Conservation (phyloP, 1,140 invertebrate genomes). For the Apolygus lucorum region DNA sequence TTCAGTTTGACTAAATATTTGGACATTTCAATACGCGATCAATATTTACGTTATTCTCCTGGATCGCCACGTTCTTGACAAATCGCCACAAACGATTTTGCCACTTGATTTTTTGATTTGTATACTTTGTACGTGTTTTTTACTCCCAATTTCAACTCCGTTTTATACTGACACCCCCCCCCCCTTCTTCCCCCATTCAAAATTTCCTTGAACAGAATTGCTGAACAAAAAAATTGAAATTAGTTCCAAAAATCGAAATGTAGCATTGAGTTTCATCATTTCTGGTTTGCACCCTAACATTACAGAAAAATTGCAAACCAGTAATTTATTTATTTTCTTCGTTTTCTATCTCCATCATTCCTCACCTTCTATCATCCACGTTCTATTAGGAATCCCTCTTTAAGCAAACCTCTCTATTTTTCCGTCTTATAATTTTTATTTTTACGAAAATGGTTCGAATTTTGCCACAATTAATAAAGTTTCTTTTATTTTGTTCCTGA, state of each 20-base stretch:
- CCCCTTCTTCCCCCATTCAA: not conserved
- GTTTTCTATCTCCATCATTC: not conserved
- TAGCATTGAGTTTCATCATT: not conserved
- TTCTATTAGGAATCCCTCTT: not conserved
- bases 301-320: slow-evolving; percentile 1
- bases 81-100: too few species aligned
- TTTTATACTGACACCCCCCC: not conserved
- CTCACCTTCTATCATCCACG: slow-evolving; percentile 2
- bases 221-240: not conserved
- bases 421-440: slow-evolving; percentile 6
- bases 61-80: too few species aligned
- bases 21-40: too few species aligned
- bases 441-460: slow-evolving; percentile 29
- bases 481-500: slow-evolving; percentile 12
- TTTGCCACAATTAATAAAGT: too few species aligned
- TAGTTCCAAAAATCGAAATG: not conserved
- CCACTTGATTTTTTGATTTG: too few species aligned
- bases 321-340: not conserved
- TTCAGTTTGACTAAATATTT: too few species aligned
- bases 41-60: too few species aligned
- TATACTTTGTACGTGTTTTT: too few species aligned
- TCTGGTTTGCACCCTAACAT: slow-evolving; percentile 10
- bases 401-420: slow-evolving; percentile 10
- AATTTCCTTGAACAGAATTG: slow-evolving; percentile 6
- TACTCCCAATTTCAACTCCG: too few species aligned